Percentiles rank a stretch among this genome's conserved stretches.
These are phyloP conservation scores for Battus philenor DNA, from an alignment of 1,140 invertebrate species.

Conservation along the genomic window DNA sequence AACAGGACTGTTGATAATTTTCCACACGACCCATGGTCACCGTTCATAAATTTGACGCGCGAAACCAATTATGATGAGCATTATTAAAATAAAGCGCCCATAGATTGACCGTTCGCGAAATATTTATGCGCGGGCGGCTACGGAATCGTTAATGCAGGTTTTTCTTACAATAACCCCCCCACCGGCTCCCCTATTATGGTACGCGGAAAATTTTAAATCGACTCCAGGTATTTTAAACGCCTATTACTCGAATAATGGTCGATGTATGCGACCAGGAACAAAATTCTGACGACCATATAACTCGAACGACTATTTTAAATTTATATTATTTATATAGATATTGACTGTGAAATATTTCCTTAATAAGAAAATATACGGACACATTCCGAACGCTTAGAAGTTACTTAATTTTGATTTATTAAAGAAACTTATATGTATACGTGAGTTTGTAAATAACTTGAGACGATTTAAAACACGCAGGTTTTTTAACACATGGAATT, in stretches of 20 bases:
- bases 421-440: too few species aligned
- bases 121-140: conserved; percentile 37
- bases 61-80: conserved; percentile 41
- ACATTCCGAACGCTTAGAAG: too few species aligned
- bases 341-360: too few species aligned
- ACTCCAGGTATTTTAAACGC: background rate
- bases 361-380: too few species aligned
- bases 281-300: conserved; percentile 3
- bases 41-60: conserved; percentile 45
- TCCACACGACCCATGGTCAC: conserved; percentile 35
- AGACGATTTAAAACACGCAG: too few species aligned
- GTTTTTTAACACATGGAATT: too few species aligned
- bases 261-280: conserved; percentile 2
- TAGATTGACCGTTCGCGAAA: conserved; percentile 43
- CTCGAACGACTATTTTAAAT: background rate
- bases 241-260: background rate
- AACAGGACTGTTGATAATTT: too few species aligned
- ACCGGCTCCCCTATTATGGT: too few species aligned
- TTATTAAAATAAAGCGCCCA: conserved; percentile 62
- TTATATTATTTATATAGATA: background rate
- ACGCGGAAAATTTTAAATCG: conserved; percentile 32
- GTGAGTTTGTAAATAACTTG: too few species aligned
- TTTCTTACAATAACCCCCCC: conserved; percentile 29
- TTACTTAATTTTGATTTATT: too few species aligned
- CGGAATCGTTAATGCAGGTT: conserved; percentile 50